Evolutionary conservation across 2,113 vertebrate species (phyloP), one percentile per base, ranked within the genome.

Genomic region (Lophius piscatorius): DNA sequence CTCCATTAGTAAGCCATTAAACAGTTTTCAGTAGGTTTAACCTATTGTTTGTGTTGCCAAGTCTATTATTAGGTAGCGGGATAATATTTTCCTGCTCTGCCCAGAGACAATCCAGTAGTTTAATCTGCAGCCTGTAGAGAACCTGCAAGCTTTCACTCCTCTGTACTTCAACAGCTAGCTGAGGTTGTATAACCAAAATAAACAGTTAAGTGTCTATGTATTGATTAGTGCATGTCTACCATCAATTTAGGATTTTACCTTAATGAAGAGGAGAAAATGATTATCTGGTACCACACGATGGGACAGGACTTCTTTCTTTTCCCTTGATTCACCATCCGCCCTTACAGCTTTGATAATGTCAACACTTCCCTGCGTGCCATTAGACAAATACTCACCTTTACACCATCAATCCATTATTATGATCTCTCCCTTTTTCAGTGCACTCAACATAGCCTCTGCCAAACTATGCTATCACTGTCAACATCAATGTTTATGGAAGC

Each of bases 381-480:
- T 35, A 42, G 14, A 31, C 13, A 26, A n/a, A 17, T 34, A 65
- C 49, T 78, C 74, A 84, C 83, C 76, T 80, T 83, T 47, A 74
- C 62, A 18, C 66, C 26, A 23, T 51, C 40, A 16, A 20, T 57
- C 29, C 24, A 31, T 42, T 39, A 34, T 67, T 78, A 74, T n/a
- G n/a, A n/a, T 78, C 71, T 52, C 0, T 20, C 6, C 16, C 50
- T 44, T 55, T 50, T 77, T 81, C 70, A 36, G 28, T 44, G 36
- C 56, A 47, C 20, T 1, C 1, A 22, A 58, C 22, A 7, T 26
- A 51, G 26, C 16, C 63, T 50, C 33, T 52, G 38, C 54, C 48
- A 71, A 36, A 63, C 54, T 33, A 2, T 86, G 81, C 67, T 87
- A 5, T 86, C 40, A 89, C 77, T 83, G 70, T 84, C 80, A 89